Conservation (phyloP, 30 jellyfish, hydroid and myxozoan genomes). For the Haliclystus octoradiatus region DNA sequence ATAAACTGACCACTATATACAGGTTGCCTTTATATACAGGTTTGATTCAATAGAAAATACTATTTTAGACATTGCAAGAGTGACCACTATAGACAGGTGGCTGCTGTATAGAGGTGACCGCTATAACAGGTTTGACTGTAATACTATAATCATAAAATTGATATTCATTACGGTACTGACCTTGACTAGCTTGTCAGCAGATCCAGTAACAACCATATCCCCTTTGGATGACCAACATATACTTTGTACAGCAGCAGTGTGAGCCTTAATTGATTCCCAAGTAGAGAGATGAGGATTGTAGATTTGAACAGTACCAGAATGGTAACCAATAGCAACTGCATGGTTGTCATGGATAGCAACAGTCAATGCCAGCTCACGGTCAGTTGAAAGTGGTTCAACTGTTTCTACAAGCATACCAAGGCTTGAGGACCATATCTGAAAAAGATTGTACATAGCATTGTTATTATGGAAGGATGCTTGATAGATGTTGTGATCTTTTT, state of each 20-base stretch:
- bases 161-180: no score
- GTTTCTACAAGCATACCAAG: constrained; percentile 49
- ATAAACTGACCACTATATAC: no score
- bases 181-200: constrained; percentile 35
- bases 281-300: constrained; percentile 1
- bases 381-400: not conserved
- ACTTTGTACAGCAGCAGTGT: constrained; percentile 48
- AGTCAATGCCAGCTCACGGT: constrained; percentile 46
- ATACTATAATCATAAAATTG: no score
- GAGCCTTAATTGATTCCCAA: constrained; percentile 51
- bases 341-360: constrained; percentile 41
- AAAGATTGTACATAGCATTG: no score
- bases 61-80: no score
- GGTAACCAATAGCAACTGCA: constrained; percentile 46
- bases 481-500: no score
- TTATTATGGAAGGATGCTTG: no score
- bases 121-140: no score
- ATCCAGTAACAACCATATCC: constrained; percentile 22
- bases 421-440: constrained; percentile 75
- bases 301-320: constrained; percentile 37
- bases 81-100: no score
- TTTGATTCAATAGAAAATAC: no score
- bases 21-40: no score
- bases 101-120: no score
- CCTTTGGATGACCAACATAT: constrained; percentile 20